Conservation (phyloP, 2,113 vertebrate species). For the Rhinolophus ferrumequinum region DNA sequence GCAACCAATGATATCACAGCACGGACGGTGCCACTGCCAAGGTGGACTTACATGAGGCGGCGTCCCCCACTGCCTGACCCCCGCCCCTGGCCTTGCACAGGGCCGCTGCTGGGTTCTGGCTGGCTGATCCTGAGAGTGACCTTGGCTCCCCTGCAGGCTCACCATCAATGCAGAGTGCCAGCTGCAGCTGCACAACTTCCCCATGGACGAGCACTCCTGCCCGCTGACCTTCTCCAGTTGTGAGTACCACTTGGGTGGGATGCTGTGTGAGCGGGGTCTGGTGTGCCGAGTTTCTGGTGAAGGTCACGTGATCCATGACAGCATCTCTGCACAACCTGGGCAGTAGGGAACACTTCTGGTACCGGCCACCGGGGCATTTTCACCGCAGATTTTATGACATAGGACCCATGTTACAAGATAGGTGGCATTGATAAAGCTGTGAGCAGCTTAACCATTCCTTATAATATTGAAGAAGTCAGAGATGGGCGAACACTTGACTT, state of each 20-base stretch:
- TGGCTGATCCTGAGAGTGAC: neutral
- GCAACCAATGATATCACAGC: neutral
- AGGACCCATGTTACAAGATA: neutral
- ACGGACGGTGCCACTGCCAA: neutral
- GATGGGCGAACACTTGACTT: neutral
- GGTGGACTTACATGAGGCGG: rapidly evolving
- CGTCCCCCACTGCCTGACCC: neutral
- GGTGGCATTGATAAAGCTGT: neutral
- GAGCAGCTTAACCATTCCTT: too few species aligned
- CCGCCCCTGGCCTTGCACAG: too few species aligned
- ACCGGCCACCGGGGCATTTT: neutral
- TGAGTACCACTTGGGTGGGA: conserved; percentile 85
- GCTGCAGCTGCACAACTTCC: conserved; percentile 97
- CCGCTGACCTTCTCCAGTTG: conserved; percentile 98
- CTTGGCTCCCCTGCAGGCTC: conserved; percentile 86
- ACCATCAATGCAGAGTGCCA: conserved; percentile 98
- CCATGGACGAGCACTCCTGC: conserved; percentile 98
- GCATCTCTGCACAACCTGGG: neutral
- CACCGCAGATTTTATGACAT: neutral
- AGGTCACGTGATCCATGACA: rapidly evolving
- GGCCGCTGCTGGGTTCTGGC: too few species aligned
- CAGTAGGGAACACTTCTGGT: neutral
- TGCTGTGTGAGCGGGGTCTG: neutral
- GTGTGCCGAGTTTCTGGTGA: neutral
- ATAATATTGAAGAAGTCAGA: neutral